phyloP scores from a whole-genome alignment of 2,113 vertebrate genomes.

The Labeo catla region DNA sequence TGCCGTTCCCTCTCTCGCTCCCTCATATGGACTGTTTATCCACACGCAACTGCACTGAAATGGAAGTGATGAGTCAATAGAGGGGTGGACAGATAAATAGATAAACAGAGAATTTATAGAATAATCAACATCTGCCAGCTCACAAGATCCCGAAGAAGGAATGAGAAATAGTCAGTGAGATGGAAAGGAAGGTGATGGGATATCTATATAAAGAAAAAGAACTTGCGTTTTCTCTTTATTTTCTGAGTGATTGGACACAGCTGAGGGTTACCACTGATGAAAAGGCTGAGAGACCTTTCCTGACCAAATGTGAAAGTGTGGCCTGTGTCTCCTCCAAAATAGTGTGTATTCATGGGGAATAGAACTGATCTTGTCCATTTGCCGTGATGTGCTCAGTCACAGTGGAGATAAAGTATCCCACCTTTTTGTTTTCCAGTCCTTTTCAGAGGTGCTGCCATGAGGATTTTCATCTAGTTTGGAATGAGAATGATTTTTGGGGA shows the following conservation, averaged over 20 bases:
- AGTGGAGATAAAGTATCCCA: neutral
- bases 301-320: slow-evolving; percentile 29
- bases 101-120: slow-evolving; percentile 45
- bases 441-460: neutral
- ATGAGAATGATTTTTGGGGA: neutral
- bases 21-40: slow-evolving; percentile 7
- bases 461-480: slow-evolving; percentile 16
- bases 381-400: slow-evolving; percentile 26
- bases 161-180: slow-evolving; percentile 23
- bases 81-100: slow-evolving; percentile 32
- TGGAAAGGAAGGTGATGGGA: slow-evolving; percentile 35
- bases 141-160: slow-evolving; percentile 19
- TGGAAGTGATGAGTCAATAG: slow-evolving; percentile 43
- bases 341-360: slow-evolving; percentile 45
- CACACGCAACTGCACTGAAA: slow-evolving; percentile 9
- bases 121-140: slow-evolving; percentile 39
- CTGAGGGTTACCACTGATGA: slow-evolving; percentile 50
- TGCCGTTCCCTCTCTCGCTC: slow-evolving; percentile 24
- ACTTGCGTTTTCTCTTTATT: slow-evolving; percentile 39
- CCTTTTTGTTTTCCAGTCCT: neutral
- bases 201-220: slow-evolving; percentile 43
- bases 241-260: slow-evolving; percentile 47
- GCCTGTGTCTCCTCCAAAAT: slow-evolving; percentile 12
- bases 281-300: slow-evolving; percentile 50
- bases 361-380: slow-evolving; percentile 34